These are phyloP conservation scores for Dissostichus mawsoni DNA, from an alignment of 2,113 vertebrate species.

Conservation along the genomic window DNA sequence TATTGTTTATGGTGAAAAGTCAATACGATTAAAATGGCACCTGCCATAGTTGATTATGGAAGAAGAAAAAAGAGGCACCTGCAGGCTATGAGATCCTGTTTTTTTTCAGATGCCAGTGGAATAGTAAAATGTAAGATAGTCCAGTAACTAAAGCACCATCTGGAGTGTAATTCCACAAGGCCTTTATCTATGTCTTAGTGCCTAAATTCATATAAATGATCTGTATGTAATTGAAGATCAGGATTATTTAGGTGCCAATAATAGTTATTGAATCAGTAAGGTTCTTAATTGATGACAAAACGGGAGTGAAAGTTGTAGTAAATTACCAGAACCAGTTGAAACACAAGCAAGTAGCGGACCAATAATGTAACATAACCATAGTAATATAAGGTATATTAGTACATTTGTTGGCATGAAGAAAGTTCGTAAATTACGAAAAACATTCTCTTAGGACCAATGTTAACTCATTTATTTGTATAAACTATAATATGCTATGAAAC, in stretches of 20 bases:
- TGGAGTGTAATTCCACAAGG: not conserved
- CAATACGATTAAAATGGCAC: not conserved
- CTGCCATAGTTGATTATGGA: not conserved
- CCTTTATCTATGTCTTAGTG: not conserved
- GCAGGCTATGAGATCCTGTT: not conserved
- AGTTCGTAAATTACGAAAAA: no score
- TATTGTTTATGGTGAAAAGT: not conserved
- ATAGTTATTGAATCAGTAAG: not conserved
- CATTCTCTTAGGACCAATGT: no score
- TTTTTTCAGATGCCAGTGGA: not conserved
- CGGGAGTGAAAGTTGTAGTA: not conserved
- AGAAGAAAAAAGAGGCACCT: not conserved
- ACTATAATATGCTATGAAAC: no score
- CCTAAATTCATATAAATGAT: not conserved
- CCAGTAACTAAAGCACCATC: not conserved
- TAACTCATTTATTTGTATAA: no score
- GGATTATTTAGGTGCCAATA: not conserved
- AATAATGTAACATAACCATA: no score
- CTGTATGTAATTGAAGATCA: not conserved
- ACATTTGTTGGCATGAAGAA: no score
- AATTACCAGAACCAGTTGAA: not conserved
- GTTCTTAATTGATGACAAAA: not conserved
- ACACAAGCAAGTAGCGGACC: no score
- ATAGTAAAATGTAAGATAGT: not conserved
- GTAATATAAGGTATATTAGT: no score